Evolutionary conservation across 2,888 invertebrate species (phyloP), one percentile per base, ranked within the genome.

Genomic region (Athripsodes cinereus): DNA sequence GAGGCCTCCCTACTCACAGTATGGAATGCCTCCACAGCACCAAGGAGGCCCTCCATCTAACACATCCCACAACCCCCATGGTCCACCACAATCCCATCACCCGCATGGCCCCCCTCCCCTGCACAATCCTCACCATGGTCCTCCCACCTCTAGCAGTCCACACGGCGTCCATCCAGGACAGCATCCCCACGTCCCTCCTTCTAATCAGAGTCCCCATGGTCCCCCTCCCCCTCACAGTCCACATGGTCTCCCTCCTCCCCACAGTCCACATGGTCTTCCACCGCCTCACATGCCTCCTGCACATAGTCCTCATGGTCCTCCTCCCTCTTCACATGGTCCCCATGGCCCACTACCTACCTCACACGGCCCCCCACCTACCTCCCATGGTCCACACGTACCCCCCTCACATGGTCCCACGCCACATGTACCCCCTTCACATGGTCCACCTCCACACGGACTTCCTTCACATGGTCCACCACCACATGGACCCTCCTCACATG

Each of bases 241-340:
- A 20, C n/a, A n/a, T n/a, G n/a, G n/a, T n/a, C n/a, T n/a, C n/a
- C n/a, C n/a, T n/a, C 48, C 54, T 6, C 1, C 52, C 13, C 54
- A 55, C 26, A 31, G 49, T 20, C 50, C 46, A 35, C 64, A 59
- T 21, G 59, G 44, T 11, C 65, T 64, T 61, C 66, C 58, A 16
- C 65, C 26, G 20, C 20, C 44, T 5, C 59, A 55, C 31, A 21
- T 6, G 16, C 51, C 35, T 31, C 50, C 20, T 34, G 8, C n/a
- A 18, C 44, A 44, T 51, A 47, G 35, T 13, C 55, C 55, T 8
- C 46, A 46, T 6, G 40, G 46, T n/a, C 22, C 18, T 21, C 19
- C 48, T 2, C 48, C n/a, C n/a, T n/a, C n/a, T n/a, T n/a, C 53
- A 19, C 53, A 53, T 46, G 18, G 49, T 46, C 46, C 52, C 2